Evolutionary conservation across 2,888 invertebrate genomes (phyloP).

Genomic region (Rhamphomyia laevipes): DNA sequence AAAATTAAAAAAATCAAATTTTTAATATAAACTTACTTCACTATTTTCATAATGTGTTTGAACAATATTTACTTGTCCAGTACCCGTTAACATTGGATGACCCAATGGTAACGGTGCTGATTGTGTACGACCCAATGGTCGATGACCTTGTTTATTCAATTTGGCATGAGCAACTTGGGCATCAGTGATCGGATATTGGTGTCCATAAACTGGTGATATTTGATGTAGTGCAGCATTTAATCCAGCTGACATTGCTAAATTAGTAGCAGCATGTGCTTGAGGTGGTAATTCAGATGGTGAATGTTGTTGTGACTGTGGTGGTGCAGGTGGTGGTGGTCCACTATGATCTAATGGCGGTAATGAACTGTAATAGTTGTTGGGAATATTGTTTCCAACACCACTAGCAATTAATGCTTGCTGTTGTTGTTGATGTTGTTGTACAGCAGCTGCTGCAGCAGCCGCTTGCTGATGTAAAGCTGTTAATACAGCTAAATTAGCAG

Average conservation of each 20-base stretch:
- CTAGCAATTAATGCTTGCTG: slow-evolving; percentile 19
- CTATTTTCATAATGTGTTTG: slow-evolving; percentile 38
- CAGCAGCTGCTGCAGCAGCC: slow-evolving; percentile 3
- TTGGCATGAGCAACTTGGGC: slow-evolving; percentile 54
- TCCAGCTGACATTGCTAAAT: slow-evolving; percentile 16
- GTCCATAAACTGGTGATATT: slow-evolving; percentile 26
- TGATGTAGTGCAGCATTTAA: slow-evolving; percentile 18
- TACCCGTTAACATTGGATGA: slow-evolving; percentile 63
- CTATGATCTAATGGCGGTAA: slow-evolving; percentile 27
- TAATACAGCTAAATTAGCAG: slow-evolving; percentile 29
- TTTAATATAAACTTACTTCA: slow-evolving; percentile 27
- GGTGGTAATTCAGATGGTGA: slow-evolving; percentile 27
- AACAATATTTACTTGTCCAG: slow-evolving; percentile 33
- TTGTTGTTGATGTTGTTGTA: neutral
- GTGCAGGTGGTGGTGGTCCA: slow-evolving; percentile 40
- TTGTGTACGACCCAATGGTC: slow-evolving; percentile 85
- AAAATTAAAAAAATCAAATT: neutral
- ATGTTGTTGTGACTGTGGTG: slow-evolving; percentile 39
- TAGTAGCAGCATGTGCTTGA: slow-evolving; percentile 30
- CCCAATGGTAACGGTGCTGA: slow-evolving; percentile 85
- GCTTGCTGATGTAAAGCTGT: slow-evolving; percentile 31
- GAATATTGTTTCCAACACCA: slow-evolving; percentile 21
- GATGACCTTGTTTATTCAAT: slow-evolving; percentile 57
- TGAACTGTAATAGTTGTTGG: slow-evolving; percentile 25
- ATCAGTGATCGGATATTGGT: slow-evolving; percentile 45